Conservation (phyloP, 2,113 vertebrate species). For the Rousettus leschenaultii region DNA sequence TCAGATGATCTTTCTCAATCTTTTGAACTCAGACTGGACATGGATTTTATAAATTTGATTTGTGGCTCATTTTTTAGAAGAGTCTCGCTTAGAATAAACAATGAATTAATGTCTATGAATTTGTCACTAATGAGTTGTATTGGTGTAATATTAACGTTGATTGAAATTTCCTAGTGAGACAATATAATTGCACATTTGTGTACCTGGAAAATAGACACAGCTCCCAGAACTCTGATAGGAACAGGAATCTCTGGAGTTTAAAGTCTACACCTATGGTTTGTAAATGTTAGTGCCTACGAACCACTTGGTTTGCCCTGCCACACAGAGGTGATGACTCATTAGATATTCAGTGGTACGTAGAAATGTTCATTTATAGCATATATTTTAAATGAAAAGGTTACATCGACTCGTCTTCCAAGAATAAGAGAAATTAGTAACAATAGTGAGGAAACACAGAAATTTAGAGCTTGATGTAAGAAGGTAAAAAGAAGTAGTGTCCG, state of each 20-base stretch:
- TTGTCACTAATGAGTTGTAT: neutral
- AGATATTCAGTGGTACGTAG: neutral
- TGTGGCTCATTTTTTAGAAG: conserved; percentile 53
- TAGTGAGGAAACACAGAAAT: neutral
- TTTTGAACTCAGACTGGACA: conserved; percentile 29
- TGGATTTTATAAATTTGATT: conserved; percentile 26
- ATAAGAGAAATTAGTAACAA: neutral
- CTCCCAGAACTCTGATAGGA: neutral
- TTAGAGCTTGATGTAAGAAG: neutral
- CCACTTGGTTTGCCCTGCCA: neutral
- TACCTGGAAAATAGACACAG: neutral
- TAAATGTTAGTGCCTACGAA: neutral
- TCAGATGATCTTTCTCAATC: neutral
- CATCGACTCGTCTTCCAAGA: neutral
- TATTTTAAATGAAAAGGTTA: neutral
- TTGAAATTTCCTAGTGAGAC: conserved; percentile 16
- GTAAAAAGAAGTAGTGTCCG: neutral
- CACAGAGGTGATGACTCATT: neutral
- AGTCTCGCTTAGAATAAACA: neutral
- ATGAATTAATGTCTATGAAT: conserved; percentile 19
- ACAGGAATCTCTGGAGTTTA: neutral
- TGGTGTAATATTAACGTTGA: conserved; percentile 34
- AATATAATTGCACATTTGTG: neutral
- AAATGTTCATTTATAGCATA: neutral
- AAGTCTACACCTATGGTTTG: neutral